These are phyloP conservation scores for Zosterops japonicus DNA, from an alignment of 2,113 vertebrate genomes.

Conservation along the genomic window DNA sequence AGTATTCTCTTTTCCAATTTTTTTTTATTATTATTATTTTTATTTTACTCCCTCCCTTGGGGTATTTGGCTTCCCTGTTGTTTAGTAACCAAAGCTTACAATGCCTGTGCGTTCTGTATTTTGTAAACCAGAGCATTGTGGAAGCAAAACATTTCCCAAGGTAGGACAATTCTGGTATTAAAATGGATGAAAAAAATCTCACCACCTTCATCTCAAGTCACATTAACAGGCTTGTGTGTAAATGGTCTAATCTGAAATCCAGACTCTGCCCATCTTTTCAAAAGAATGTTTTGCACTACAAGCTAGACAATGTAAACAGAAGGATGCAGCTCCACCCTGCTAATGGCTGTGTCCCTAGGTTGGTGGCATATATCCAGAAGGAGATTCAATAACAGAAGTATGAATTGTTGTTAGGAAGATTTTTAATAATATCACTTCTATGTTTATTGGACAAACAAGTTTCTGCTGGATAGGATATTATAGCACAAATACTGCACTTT, in stretches of 20 bases:
- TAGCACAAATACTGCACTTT: not conserved
- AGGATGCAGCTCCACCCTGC: slow-evolving; percentile 64
- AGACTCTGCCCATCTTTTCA: slow-evolving; percentile 3
- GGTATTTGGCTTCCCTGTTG: not conserved
- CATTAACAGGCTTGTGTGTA: not conserved
- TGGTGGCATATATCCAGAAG: not conserved
- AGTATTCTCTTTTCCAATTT: slow-evolving; percentile 68
- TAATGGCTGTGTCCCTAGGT: slow-evolving; percentile 5
- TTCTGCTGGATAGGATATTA: not conserved
- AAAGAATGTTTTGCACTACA: slow-evolving; percentile 4
- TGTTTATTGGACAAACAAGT: not conserved
- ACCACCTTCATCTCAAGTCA: not conserved
- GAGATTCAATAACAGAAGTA: slow-evolving; percentile 4
- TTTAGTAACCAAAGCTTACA: not conserved
- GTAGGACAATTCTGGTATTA: not conserved
- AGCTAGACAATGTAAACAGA: slow-evolving; percentile 24
- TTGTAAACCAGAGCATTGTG: not conserved
- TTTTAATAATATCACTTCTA: not conserved
- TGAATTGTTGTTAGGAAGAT: not conserved
- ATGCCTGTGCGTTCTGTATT: not conserved
- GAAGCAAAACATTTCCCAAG: not conserved
- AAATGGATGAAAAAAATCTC: not conserved
- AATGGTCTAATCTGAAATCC: not conserved
- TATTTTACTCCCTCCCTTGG: not conserved
- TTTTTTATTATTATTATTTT: not conserved